phyloP scores from a whole-genome alignment of 2,797 vertebrate species.

The Sebastes alutus region DNA sequence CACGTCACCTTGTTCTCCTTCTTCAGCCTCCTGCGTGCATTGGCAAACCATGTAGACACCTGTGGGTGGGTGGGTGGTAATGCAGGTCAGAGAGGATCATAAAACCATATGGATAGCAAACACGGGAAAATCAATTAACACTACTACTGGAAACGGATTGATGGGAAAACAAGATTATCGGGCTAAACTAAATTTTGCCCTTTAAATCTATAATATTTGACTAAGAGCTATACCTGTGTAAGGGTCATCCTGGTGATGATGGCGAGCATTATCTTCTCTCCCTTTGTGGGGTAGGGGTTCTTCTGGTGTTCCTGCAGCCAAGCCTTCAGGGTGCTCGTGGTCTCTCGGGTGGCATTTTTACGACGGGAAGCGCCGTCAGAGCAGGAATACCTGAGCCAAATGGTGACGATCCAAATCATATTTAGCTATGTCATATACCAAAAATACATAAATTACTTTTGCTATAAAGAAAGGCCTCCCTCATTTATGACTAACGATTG shows the following conservation, averaged over 20 bases:
- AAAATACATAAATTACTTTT: background rate
- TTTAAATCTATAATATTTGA: background rate
- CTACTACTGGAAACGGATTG: background rate
- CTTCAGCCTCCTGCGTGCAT: conserved; percentile 91
- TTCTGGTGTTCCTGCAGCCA: conserved; percentile 92
- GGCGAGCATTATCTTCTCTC: conserved; percentile 92
- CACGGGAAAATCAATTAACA: background rate
- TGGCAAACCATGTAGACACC: conserved; percentile 96
- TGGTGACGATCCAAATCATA: background rate
- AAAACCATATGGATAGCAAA: background rate
- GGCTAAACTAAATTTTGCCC: background rate
- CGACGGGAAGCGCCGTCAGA: conserved; percentile 91
- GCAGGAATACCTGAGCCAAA: conserved; percentile 86
- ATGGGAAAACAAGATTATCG: background rate
- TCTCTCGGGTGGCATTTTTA: conserved; percentile 95
- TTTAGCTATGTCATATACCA: background rate
- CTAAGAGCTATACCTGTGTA: conserved; percentile 79
- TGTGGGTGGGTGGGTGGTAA: conserved; percentile 63
- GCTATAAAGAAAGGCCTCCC: background rate
- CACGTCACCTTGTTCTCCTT: conserved; percentile 96
- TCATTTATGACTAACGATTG: background rate
- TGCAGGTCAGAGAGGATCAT: background rate
- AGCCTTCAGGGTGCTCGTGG: conserved; percentile 90
- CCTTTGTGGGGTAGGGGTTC: conserved; percentile 91
- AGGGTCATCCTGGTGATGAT: conserved; percentile 93